Evolutionary conservation across 1,140 invertebrate species (phyloP), one percentile per base, ranked within the genome.

Genomic region (Drosophila sp.): DNA sequence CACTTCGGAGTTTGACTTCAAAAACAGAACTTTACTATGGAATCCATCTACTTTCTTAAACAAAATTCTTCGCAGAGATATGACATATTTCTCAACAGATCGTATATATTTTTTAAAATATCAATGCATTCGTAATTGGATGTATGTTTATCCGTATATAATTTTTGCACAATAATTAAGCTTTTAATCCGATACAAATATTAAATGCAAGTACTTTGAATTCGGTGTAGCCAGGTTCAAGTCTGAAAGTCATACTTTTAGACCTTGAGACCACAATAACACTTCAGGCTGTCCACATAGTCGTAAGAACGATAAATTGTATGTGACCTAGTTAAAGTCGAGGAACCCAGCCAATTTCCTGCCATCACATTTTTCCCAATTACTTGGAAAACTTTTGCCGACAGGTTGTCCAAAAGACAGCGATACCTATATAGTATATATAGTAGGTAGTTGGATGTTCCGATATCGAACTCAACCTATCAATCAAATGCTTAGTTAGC

Each of bases 401-500:
- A 79, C 82, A 78, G 58, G 7, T 53, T 11, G 45, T 48, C 43
- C 50, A 50, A 63, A 66, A 63, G 46, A 36, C 41, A 76, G 65
- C 69, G 7, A 9, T 57, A 50, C 32, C 53, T 29, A 4, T 1
- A 2, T 21, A 40, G 2, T 54, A 13, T 29, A 4, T 1, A 2
- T 21, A 40, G 2, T 54, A 13, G 29, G 32, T 53, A 29, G 43
- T 59, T 13, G 56, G 65, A 11, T 36, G 45, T 51, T 69, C 48
- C 36, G 45, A 57, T 46, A 38, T 48, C 32, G 64, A 65, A 75
- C 50, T 65, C 41, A 57, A 58, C 32, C 58, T 56, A 80, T 87
- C 82, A 76, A 82, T 87, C 82, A 70, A 43, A 66, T 34, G 56
- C 83, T 82, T 82, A 58, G 83, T 87, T 89, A 87, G 82, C 76